These are phyloP conservation scores for Mesoligia furuncula DNA, from an alignment of 2,888 invertebrate genomes.

Conservation along the genomic window DNA sequence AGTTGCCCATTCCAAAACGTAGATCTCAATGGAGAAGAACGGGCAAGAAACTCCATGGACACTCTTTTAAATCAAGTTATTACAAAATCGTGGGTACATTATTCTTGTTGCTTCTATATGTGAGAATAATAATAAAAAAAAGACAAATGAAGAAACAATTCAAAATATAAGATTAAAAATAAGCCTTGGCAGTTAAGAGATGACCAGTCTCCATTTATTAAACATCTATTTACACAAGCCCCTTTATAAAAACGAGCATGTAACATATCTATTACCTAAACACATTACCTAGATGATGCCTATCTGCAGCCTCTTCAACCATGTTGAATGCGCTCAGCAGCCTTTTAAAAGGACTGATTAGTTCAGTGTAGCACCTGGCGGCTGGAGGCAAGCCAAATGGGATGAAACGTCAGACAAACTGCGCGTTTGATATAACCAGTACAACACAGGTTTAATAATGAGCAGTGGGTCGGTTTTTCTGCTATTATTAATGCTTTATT, in stretches of 20 bases:
- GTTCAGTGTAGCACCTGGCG: slow-evolving; percentile 19
- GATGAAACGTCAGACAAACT: slow-evolving; percentile 34
- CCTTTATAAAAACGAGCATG: slow-evolving; percentile 21
- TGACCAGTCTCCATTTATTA: no score
- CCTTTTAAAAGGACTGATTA: slow-evolving; percentile 48
- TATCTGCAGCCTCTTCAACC: slow-evolving; percentile 28
- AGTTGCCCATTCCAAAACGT: no score
- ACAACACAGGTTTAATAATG: slow-evolving; percentile 28
- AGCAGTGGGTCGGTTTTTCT: slow-evolving; percentile 36
- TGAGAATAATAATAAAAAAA: no score
- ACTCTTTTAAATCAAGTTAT: no score
- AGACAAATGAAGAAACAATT: no score
- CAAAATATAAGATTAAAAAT: no score
- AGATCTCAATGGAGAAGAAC: no score
- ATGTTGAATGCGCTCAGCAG: slow-evolving; percentile 19
- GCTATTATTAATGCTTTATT: slow-evolving; percentile 45
- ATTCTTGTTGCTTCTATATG: no score
- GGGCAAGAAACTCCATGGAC: no score
- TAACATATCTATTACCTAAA: slow-evolving; percentile 23
- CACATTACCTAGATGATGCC: slow-evolving; percentile 18
- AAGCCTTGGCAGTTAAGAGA: no score
- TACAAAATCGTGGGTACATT: no score
- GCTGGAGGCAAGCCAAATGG: slow-evolving; percentile 54
- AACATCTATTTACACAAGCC: slow-evolving; percentile 3
- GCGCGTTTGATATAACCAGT: slow-evolving; percentile 35